Conservation (phyloP, 2,797 vertebrate species). For the Tolypeutes matacus region DNA sequence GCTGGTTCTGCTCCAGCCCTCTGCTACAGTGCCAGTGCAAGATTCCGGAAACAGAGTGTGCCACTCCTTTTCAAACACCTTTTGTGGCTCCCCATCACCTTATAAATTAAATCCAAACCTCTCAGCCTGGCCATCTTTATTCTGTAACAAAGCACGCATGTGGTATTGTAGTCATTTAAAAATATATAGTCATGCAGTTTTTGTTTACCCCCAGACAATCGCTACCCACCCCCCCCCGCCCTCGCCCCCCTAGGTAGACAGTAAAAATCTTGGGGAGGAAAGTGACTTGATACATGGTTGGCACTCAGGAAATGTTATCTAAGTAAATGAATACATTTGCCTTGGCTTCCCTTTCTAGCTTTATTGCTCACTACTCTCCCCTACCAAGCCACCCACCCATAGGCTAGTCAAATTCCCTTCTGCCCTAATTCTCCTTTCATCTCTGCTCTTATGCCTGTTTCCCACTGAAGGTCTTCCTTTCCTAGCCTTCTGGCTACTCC, state of each 20-base stretch:
- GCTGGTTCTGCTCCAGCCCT: background rate
- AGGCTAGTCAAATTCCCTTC: background rate
- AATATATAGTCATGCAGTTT: background rate
- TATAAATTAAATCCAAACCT: background rate
- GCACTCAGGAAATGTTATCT: background rate
- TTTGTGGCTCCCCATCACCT: background rate
- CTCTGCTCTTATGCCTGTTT: background rate
- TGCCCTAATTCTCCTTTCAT: background rate
- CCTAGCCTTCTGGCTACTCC: background rate
- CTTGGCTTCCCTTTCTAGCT: background rate
- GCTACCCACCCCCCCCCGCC: too few relatives aligned
- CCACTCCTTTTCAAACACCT: background rate
- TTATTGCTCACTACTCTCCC: background rate
- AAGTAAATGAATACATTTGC: background rate
- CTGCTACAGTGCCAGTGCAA: background rate
- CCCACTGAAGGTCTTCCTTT: background rate
- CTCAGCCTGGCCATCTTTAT: background rate
- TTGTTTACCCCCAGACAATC: background rate
- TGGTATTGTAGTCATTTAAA: slow-evolving; percentile 20
- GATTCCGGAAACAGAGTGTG: background rate
- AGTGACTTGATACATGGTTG: background rate
- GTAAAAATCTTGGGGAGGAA: background rate
- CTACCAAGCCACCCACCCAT: background rate
- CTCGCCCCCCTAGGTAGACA: background rate
- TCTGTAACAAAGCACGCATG: background rate